phyloP scores from a whole-genome alignment of 2,888 invertebrate species.

The Sarcophaga variegata region DNA sequence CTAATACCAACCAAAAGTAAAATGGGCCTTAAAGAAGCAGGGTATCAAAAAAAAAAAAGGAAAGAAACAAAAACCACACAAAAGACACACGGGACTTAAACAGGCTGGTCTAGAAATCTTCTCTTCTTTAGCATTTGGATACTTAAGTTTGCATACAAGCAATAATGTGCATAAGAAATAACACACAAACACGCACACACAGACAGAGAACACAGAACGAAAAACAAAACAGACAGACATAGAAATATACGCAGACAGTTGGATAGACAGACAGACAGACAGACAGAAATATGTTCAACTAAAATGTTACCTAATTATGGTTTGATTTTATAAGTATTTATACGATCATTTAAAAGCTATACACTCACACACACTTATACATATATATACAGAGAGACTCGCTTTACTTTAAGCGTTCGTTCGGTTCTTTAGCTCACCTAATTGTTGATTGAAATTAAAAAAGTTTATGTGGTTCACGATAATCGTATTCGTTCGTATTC shows the following conservation, averaged over 20 bases:
- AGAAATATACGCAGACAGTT: background rate
- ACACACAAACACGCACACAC: constrained; percentile 31
- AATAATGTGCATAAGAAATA: background rate
- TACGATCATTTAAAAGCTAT: background rate
- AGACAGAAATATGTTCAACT: constrained; percentile 40
- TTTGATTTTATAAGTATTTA: constrained; percentile 17
- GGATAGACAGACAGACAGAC: constrained; percentile 21
- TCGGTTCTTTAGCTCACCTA: background rate
- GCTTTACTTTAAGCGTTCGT: no score
- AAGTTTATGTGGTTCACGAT: constrained; percentile 21
- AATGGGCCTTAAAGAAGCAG: constrained; percentile 14
- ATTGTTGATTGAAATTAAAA: constrained; percentile 42
- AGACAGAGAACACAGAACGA: background rate
- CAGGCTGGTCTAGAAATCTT: constrained; percentile 42
- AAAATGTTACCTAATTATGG: constrained; percentile 67
- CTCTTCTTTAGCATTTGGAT: background rate
- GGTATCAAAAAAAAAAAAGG: background rate
- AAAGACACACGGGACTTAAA: background rate
- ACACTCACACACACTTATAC: background rate
- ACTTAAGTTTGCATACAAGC: constrained; percentile 50
- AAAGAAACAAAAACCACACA: background rate
- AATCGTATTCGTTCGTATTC: background rate
- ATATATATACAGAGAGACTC: no score
- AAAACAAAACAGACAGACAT: background rate
- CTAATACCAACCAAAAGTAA: constrained; percentile 45